phyloP scores from a whole-genome alignment of 2,113 vertebrate species.

The Dipodomys merriami region DNA sequence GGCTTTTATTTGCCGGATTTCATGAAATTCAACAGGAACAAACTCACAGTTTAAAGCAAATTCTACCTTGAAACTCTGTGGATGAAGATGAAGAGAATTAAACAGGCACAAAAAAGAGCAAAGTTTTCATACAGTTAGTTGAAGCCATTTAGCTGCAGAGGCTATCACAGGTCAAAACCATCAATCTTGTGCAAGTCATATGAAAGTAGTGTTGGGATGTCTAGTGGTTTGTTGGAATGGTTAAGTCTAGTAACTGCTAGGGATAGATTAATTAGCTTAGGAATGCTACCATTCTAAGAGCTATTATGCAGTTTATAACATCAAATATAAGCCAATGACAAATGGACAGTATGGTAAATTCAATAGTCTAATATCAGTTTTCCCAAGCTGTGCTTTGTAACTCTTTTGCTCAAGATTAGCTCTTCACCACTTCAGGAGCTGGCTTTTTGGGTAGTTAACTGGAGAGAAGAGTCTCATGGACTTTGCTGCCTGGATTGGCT shows the following conservation, averaged over 20 bases:
- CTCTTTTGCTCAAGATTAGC: too few species aligned
- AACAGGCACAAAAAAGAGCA: constrained; percentile 9
- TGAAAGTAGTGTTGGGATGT: neutral
- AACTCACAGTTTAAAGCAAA: constrained; percentile 96
- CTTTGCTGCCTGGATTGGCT: too few species aligned
- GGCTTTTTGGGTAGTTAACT: too few species aligned
- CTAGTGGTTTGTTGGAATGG: neutral
- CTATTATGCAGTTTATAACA: neutral
- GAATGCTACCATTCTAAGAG: constrained; percentile 14
- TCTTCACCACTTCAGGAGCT: too few species aligned
- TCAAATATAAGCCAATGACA: constrained; percentile 15
- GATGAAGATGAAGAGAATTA: constrained; percentile 74
- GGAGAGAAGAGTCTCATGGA: too few species aligned
- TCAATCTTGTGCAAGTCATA: neutral
- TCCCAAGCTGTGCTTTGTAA: neutral
- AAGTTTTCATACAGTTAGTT: neutral
- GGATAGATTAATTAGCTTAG: neutral
- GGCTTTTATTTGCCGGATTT: constrained; percentile 94
- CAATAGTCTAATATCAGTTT: neutral
- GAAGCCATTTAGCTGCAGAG: constrained; percentile 13
- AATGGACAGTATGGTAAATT: neutral
- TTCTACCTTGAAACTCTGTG: constrained; percentile 95
- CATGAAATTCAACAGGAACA: constrained; percentile 97
- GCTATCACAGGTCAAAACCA: neutral
- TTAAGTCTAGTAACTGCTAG: neutral